phyloP scores from a whole-genome alignment of 2,797 vertebrate species.

The Arnoldichthys spilopterus region DNA sequence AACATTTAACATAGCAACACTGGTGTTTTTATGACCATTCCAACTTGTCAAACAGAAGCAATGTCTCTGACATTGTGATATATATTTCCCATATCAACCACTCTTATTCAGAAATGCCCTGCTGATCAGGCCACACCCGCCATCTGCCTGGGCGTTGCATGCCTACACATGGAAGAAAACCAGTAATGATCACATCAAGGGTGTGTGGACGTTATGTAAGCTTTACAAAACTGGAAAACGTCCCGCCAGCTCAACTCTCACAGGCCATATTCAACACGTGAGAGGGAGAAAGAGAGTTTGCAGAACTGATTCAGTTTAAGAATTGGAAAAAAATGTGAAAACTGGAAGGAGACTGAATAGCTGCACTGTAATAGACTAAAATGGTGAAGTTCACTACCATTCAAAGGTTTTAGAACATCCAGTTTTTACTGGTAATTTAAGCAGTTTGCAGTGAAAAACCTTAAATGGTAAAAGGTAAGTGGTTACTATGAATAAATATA shows the following conservation, averaged over 20 bases:
- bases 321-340: too few species aligned
- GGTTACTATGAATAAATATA: too few species aligned
- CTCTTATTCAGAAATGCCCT: background rate
- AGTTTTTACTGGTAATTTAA: too few species aligned
- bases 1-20: too few species aligned
- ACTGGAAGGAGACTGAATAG: too few species aligned
- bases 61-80: background rate
- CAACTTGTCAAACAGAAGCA: background rate
- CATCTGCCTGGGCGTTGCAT: slow-evolving; percentile 2
- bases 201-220: slow-evolving; percentile 45
- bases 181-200: slow-evolving; percentile 8
- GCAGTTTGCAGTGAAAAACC: too few species aligned
- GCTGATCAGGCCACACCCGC: slow-evolving; percentile 32
- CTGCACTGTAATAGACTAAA: too few species aligned
- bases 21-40: too few species aligned
- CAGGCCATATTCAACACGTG: background rate
- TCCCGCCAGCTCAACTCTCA: background rate
- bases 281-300: background rate
- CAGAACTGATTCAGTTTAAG: too few species aligned
- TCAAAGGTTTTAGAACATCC: too few species aligned
- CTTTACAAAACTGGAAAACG: slow-evolving; percentile 43
- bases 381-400: too few species aligned
- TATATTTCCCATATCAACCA: background rate
- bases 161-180: slow-evolving; percentile 39
- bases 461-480: too few species aligned